A percentile compares a stretch with the other conserved stretches of the same genome.
Conservation (phyloP, 2,113 vertebrate genomes). For the Calyptommatus sinebrachiatus region DNA sequence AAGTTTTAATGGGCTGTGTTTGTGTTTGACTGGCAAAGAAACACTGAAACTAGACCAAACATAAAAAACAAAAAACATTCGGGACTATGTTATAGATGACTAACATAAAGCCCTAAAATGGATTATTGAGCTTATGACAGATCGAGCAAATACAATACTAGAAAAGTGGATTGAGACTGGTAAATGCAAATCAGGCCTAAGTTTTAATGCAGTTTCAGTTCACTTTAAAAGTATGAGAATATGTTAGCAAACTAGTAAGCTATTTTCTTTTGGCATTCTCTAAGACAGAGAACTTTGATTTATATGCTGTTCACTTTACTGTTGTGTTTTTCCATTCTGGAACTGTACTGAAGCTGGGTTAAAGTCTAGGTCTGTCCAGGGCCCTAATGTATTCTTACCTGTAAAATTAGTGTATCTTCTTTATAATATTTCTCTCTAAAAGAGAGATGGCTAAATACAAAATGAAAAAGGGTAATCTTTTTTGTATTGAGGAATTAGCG, state of each 20-base stretch:
- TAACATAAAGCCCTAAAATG: neutral
- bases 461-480: neutral
- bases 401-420: neutral
- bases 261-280: no score
- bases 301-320: no score
- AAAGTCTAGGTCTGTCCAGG: no score
- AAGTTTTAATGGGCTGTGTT: conserved; percentile 4
- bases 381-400: neutral
- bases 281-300: no score
- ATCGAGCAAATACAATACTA: neutral
- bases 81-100: no score
- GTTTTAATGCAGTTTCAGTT: neutral
- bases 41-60: conserved; percentile 39
- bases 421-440: conserved; percentile 2
- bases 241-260: no score
- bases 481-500: no score
- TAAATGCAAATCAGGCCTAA: neutral
- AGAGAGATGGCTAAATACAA: neutral
- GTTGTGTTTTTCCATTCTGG: no score
- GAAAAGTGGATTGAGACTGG: neutral
- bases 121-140: neutral
- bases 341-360: no score
- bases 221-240: no score
- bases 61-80: neutral
- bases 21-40: conserved; percentile 9